These are phyloP conservation scores for Drosophila anomelani DNA, from an alignment of 2,888 invertebrate genomes.

Conservation along the genomic window DNA sequence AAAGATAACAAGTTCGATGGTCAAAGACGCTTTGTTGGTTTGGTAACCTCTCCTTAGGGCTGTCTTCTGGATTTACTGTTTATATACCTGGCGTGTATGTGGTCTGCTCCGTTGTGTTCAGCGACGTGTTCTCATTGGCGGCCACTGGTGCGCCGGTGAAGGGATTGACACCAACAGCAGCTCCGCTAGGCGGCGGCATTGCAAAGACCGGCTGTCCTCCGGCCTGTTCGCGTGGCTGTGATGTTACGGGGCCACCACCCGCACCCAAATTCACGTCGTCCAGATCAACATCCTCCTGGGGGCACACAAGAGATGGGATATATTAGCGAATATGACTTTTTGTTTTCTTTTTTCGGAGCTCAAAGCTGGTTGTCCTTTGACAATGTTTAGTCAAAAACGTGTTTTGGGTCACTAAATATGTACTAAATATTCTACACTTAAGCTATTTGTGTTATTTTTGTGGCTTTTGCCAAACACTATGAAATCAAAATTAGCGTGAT, in stretches of 20 bases:
- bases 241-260: slow-evolving; percentile 76
- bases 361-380: slow-evolving; percentile 12
- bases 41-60: slow-evolving; percentile 51
- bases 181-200: slow-evolving; percentile 82
- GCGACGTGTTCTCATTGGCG: slow-evolving; percentile 84
- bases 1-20: slow-evolving; percentile 77
- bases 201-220: slow-evolving; percentile 83
- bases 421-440: background rate
- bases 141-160: slow-evolving; percentile 83
- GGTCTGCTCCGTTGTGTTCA: slow-evolving; percentile 84
- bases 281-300: slow-evolving; percentile 84
- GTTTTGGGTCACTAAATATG: slow-evolving; percentile 17
- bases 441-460: slow-evolving; percentile 1
- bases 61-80: slow-evolving; percentile 36
- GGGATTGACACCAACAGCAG: slow-evolving; percentile 84
- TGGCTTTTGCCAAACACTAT: slow-evolving; percentile 25
- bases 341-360: background rate
- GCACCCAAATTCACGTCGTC: slow-evolving; percentile 82
- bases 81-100: slow-evolving; percentile 85
- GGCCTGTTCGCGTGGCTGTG: slow-evolving; percentile 81
- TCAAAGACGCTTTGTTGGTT: slow-evolving; percentile 75
- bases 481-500: slow-evolving; percentile 9
- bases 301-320: slow-evolving; percentile 10
- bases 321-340: background rate
- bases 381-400: slow-evolving; percentile 73